phyloP scores from a whole-genome alignment of 2,888 invertebrate genomes.

The Lutraria lutraria region DNA sequence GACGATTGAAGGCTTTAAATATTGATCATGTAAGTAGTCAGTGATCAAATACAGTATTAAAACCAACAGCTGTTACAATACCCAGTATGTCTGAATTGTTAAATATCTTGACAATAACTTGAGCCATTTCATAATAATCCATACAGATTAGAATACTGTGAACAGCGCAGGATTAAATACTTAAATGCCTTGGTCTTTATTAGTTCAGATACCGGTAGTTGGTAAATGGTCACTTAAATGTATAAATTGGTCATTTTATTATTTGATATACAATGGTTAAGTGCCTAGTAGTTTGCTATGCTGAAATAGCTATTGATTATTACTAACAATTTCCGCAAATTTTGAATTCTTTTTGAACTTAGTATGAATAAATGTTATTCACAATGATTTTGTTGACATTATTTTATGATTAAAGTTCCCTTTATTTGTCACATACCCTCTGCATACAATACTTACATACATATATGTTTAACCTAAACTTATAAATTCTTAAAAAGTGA shows the following conservation, averaged over 20 bases:
- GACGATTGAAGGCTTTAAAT: background rate
- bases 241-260: background rate
- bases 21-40: background rate
- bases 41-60: background rate
- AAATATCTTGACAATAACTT: background rate
- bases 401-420: background rate
- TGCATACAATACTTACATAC: no score
- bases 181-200: background rate
- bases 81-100: background rate
- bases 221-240: background rate
- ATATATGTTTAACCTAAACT: no score
- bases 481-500: no score
- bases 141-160: slow-evolving; percentile 26
- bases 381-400: background rate
- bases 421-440: background rate
- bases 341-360: slow-evolving; percentile 10
- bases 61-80: background rate
- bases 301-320: background rate
- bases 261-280: background rate
- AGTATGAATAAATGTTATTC: background rate
- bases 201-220: background rate
- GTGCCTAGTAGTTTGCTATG: background rate
- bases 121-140: background rate
- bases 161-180: slow-evolving; percentile 25
- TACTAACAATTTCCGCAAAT: background rate